Base-by-base conservation (phyloP, 2,113 vertebrate species). In the Ciconia maguari region DNA sequence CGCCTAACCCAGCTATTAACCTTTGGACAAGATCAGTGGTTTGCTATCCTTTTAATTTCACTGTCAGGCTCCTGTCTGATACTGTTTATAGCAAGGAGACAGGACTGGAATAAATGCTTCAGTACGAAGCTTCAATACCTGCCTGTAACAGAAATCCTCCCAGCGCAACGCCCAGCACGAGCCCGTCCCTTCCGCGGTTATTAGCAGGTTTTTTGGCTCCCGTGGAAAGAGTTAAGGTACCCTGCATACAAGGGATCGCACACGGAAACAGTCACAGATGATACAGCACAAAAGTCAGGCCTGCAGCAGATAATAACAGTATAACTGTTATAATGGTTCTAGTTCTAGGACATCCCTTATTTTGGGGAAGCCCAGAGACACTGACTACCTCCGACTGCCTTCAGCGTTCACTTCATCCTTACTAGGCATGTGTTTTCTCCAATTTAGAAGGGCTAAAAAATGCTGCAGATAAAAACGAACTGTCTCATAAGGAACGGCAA, bases 171-270 rank as follows among this genome's bases (percentile, higher is more conserved):
- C 22, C 30, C 42, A 6, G 2, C 16, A 27, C 25, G 26, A 78
- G 26, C 36, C 6, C 3, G 1, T 27, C 32, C 30, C 17, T 29
- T 16, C 3, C 0, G 5, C 1, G 1, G 18, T 0, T 38, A 36
- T 30, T 9, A 44, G 66, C 49, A 5, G 62, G 2, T 1, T 13
- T 21, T 72, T 57, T 19, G 42, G 29, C 44, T 78, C 38, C 13
- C 0, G 0, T 1, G 16, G 78, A 9, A 71, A 29, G 52, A 80
- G 24, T n/a, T n/a, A 5, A 52, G 2, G 5, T 15, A 9, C 22
- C 41, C 68, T 5, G 5, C 32, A 49, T 2, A 3, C 13, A 12
- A 29, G 18, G 65, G 21, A 58, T 7, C 6, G 4, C 38, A 12
- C 44, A 13, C 1, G 1, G 60, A 1, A 55, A 58, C 30, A 26